These are phyloP conservation scores for Stegostoma tigrinum DNA, from an alignment of 2,113 vertebrate genomes.

Conservation along the genomic window DNA sequence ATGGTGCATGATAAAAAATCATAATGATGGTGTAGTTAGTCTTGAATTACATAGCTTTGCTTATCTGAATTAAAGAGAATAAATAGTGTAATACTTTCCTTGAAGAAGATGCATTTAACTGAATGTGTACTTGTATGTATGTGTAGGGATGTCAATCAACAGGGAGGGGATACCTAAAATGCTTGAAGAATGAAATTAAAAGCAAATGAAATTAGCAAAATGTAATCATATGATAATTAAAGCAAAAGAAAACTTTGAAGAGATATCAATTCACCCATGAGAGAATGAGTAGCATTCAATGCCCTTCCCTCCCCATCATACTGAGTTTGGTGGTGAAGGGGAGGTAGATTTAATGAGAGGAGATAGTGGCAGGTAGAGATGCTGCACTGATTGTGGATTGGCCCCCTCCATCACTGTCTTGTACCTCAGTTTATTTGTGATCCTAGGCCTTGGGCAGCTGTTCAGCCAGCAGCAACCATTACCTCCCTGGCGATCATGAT, in stretches of 20 bases:
- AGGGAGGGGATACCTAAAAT: not conserved
- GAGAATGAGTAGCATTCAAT: too few species aligned
- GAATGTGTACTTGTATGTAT: not conserved
- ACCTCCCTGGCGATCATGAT: too few species aligned
- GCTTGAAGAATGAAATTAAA: not conserved
- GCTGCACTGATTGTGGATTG: too few species aligned
- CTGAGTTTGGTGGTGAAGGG: too few species aligned
- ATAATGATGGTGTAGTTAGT: not conserved
- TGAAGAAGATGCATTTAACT: not conserved
- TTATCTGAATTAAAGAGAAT: not conserved
- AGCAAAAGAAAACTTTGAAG: not conserved
- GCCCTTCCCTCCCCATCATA: too few species aligned
- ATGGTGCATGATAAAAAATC: not conserved
- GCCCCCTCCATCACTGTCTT: too few species aligned
- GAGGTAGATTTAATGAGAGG: too few species aligned
- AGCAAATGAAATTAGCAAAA: not conserved
- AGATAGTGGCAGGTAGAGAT: too few species aligned
- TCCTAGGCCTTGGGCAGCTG: too few species aligned
- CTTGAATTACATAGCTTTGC: not conserved
- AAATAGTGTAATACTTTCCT: not conserved
- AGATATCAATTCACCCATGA: not conserved
- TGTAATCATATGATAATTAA: not conserved
- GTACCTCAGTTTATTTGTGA: too few species aligned
- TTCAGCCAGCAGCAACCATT: too few species aligned
- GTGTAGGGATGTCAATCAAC: not conserved